phyloP scores from a whole-genome alignment of 2,888 invertebrate species.

The Acrocyrtus sp. region DNA sequence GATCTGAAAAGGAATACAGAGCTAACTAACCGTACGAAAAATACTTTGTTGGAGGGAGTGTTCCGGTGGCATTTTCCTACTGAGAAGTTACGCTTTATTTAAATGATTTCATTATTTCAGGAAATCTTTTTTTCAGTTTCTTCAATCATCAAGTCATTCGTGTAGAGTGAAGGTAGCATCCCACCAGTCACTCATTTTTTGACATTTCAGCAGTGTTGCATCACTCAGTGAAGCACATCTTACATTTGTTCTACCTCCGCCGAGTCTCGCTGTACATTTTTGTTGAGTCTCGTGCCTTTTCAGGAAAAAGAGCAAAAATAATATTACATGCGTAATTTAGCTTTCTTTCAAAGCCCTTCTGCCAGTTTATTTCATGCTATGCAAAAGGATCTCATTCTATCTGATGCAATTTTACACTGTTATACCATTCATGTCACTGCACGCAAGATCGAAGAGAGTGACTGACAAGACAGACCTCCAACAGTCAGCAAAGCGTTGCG shows the following conservation, averaged over 20 bases:
- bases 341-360: constrained; percentile 12
- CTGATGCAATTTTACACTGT: no score
- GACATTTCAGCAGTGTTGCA: background rate
- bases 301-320: constrained; percentile 23
- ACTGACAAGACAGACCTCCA: constrained; percentile 27
- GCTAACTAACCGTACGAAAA: background rate
- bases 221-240: background rate
- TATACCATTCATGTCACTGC: constrained; percentile 40
- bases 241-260: no score
- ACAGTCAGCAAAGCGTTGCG: constrained; percentile 48
- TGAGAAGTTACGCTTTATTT: no score
- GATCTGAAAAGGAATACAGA: no score
- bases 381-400: constrained; percentile 13
- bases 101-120: constrained; percentile 1
- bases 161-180: constrained; percentile 7
- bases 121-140: constrained; percentile 10
- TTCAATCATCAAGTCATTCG: no score
- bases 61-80: no score
- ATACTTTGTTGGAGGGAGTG: constrained; percentile 17
- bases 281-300: constrained; percentile 42
- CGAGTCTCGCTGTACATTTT: no score
- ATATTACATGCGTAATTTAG: constrained; percentile 28
- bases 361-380: constrained; percentile 20
- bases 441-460: constrained; percentile 35
- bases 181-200: constrained; percentile 7